Percentiles rank a stretch among this genome's conserved stretches.
Conservation (phyloP, 2,113 vertebrate species). For the Lepus europaeus region DNA sequence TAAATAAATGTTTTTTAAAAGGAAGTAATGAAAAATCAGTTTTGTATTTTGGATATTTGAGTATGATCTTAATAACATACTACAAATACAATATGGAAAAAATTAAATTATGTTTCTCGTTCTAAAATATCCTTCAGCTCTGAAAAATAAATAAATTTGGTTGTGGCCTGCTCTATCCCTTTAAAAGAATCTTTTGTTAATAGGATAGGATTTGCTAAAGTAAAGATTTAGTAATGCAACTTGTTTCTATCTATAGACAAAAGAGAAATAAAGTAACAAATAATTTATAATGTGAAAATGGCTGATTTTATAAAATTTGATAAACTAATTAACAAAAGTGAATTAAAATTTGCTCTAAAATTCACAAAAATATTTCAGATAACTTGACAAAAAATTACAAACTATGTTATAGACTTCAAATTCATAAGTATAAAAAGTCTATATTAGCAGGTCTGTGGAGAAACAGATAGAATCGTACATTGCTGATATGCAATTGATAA, state of each 20-base stretch:
- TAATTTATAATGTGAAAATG: background rate
- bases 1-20: background rate
- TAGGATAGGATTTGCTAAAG: background rate
- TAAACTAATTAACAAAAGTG: constrained; percentile 21
- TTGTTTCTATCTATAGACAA: background rate
- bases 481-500: background rate
- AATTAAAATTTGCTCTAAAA: constrained; percentile 43
- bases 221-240: constrained; percentile 16
- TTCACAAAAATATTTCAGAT: constrained; percentile 7
- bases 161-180: background rate
- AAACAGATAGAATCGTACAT: background rate
- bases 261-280: background rate
- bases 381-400: background rate
- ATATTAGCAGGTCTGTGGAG: background rate
- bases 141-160: background rate
- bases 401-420: constrained; percentile 4
- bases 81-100: background rate
- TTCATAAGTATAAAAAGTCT: background rate
- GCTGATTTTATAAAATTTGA: constrained; percentile 35
- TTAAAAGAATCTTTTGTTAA: constrained; percentile 11
- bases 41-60: constrained; percentile 6
- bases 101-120: constrained; percentile 34
- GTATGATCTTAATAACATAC: background rate
- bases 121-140: constrained; percentile 3
- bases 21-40: background rate